A percentile compares a stretch with the other conserved stretches of the same genome.
phyloP scores from a whole-genome alignment of 2,113 vertebrate species.

The Polypterus bichir region DNA sequence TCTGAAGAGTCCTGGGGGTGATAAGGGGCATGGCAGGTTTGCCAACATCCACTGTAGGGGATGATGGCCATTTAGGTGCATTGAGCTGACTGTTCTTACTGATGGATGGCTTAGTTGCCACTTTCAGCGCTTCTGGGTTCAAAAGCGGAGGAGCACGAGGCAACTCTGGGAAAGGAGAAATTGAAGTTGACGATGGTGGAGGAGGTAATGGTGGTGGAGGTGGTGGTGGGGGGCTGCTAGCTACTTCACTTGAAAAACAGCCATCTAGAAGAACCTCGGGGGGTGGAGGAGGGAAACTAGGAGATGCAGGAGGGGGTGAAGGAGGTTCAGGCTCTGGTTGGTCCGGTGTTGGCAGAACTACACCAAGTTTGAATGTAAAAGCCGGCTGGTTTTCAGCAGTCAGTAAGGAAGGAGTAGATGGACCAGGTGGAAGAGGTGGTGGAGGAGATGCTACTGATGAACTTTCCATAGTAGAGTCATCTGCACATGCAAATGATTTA shows the following conservation, averaged over 20 bases:
- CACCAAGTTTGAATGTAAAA: too few relatives aligned
- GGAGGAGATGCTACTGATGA: conserved; percentile 23
- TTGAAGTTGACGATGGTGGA: conserved; percentile 18
- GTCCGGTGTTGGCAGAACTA: background rate
- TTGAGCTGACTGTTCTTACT: conserved; percentile 26
- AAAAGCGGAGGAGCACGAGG: conserved; percentile 41
- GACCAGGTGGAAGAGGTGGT: conserved; percentile 19
- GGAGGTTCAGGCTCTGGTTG: conserved; percentile 18
- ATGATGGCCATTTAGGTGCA: conserved; percentile 16
- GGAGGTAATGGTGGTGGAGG: conserved; percentile 21
- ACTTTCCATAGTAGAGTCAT: conserved; percentile 21
- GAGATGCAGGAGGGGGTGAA: conserved; percentile 41
- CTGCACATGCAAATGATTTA: conserved; percentile 16
- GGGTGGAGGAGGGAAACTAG: conserved; percentile 57
- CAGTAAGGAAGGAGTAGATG: background rate
- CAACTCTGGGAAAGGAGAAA: conserved; percentile 22
- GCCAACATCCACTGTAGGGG: conserved; percentile 32
- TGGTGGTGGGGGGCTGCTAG: conserved; percentile 31
- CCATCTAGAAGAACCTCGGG: conserved; percentile 50
- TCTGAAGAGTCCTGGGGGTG: conserved; percentile 72
- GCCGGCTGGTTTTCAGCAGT: background rate
- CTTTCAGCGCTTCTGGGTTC: conserved; percentile 45
- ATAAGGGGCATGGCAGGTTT: conserved; percentile 64
- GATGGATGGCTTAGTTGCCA: conserved; percentile 25
- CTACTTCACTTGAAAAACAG: conserved; percentile 33